Evolutionary conservation across 2,888 invertebrate genomes (phyloP).

Genomic region (Oxyteleia sp.): DNA sequence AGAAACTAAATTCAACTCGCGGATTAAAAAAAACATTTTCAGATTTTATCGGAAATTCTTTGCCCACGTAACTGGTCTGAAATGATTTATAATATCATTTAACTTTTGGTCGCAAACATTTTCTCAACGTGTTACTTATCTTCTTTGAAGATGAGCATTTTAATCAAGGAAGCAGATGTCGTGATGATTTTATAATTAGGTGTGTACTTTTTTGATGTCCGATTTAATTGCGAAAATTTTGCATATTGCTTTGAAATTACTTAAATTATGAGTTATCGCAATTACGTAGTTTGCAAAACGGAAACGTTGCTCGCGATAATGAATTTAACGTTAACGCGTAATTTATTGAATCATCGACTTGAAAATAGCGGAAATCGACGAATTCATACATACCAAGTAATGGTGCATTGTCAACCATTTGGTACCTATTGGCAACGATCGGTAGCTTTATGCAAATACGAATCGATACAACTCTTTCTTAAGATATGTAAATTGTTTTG

Average conservation of each 20-base stretch:
- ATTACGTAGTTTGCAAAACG: too few species aligned
- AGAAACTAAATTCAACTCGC: too few species aligned
- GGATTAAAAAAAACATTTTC: too few species aligned
- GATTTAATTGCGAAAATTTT: conserved; percentile 6
- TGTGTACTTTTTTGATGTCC: too few species aligned
- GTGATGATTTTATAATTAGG: conserved; percentile 38
- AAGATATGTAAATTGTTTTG: conserved; percentile 61
- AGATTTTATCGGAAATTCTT: conserved; percentile 30
- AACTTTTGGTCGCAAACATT: conserved; percentile 52
- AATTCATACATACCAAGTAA: conserved; percentile 34
- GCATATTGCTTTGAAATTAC: not conserved
- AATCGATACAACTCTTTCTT: conserved; percentile 53
- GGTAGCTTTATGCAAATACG: conserved; percentile 52
- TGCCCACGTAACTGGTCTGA: not conserved
- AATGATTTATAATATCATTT: conserved; percentile 57
- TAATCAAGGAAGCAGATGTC: conserved; percentile 48
- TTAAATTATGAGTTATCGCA: conserved; percentile 2
- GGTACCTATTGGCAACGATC: conserved; percentile 52
- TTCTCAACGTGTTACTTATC: conserved; percentile 45
- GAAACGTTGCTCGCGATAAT: too few species aligned
- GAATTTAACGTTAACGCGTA: too few species aligned
- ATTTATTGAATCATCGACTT: not conserved
- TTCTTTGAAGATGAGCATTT: conserved; percentile 36
- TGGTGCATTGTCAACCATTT: conserved; percentile 49
- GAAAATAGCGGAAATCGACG: conserved; percentile 33